Conservation (phyloP, 2,888 invertebrate species). For the Chalcosyrphus nemorum region DNA sequence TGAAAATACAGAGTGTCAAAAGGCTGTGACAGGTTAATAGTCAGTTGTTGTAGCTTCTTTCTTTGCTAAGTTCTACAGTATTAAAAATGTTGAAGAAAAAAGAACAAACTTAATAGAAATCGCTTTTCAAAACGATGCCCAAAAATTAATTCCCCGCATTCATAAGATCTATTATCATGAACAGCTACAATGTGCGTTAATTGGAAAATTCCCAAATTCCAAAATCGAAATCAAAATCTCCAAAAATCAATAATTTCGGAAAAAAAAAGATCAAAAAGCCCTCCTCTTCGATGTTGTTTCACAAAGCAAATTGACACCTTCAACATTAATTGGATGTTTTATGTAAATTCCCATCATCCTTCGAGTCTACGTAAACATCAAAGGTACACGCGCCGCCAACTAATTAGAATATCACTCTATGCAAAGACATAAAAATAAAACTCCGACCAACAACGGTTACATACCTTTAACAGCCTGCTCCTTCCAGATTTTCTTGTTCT, state of each 20-base stretch:
- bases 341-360: not conserved
- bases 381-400: conserved; percentile 5
- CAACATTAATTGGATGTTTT: conserved; percentile 28
- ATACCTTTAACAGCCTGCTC: conserved; percentile 90
- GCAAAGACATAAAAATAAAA: not conserved
- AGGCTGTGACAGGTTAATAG: too few species aligned
- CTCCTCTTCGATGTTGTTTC: not conserved
- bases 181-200: not conserved
- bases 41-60: too few species aligned
- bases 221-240: not conserved
- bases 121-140: too few species aligned
- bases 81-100: too few species aligned
- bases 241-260: not conserved
- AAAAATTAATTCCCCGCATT: too few species aligned
- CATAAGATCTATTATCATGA: too few species aligned
- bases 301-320: not conserved
- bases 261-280: not conserved
- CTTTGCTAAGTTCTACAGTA: too few species aligned
- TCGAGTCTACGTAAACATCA: conserved; percentile 25
- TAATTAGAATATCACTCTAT: conserved; percentile 39
- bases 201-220: not conserved
- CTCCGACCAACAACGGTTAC: not conserved
- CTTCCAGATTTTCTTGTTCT: conserved; percentile 93
- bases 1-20: too few species aligned
- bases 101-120: too few species aligned